phyloP scores from a whole-genome alignment of 2,797 vertebrate genomes.

The Oryzias dopingdopingensis region DNA sequence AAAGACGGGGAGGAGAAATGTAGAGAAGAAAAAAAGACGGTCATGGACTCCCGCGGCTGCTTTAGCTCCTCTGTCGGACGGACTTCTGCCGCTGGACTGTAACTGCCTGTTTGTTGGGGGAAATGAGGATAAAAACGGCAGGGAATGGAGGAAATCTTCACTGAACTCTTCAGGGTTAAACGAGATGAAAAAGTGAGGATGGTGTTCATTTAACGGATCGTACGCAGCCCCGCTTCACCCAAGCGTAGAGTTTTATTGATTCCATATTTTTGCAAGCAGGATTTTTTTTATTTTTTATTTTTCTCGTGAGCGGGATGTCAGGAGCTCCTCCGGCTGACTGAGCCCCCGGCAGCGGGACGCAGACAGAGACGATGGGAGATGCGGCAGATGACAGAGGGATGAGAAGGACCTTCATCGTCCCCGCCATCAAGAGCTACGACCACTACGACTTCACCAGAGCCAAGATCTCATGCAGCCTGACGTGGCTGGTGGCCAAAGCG shows the following conservation, averaged over 20 bases:
- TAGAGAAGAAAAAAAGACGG: conserved; percentile 27
- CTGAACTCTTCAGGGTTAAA: conserved; percentile 40
- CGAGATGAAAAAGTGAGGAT: conserved; percentile 35
- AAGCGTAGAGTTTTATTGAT: conserved; percentile 36
- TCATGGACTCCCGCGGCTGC: conserved; percentile 39
- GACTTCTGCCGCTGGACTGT: conserved; percentile 12
- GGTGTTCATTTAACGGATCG: conserved; percentile 29
- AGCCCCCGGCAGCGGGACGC: conserved; percentile 42
- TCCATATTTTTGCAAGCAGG: conserved; percentile 20
- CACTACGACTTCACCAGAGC: conserved; percentile 95
- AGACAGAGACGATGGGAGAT: conserved; percentile 83
- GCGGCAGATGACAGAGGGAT: conserved; percentile 79
- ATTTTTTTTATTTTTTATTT: conserved; percentile 45
- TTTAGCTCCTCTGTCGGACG: neutral
- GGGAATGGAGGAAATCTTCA: conserved; percentile 62
- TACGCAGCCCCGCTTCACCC: conserved; percentile 33
- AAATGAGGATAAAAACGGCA: conserved; percentile 49
- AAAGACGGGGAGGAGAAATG: conserved; percentile 40
- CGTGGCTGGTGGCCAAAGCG: conserved; percentile 98
- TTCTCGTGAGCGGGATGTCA: conserved; percentile 65
- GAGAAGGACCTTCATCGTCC: conserved; percentile 92
- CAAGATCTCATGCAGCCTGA: conserved; percentile 92
- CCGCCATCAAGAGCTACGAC: conserved; percentile 92
- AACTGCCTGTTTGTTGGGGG: conserved; percentile 39
- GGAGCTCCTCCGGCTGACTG: conserved; percentile 60